These are phyloP conservation scores for Eristalinus sepulchralis DNA, from an alignment of 2,888 invertebrate genomes.

Conservation along the genomic window DNA sequence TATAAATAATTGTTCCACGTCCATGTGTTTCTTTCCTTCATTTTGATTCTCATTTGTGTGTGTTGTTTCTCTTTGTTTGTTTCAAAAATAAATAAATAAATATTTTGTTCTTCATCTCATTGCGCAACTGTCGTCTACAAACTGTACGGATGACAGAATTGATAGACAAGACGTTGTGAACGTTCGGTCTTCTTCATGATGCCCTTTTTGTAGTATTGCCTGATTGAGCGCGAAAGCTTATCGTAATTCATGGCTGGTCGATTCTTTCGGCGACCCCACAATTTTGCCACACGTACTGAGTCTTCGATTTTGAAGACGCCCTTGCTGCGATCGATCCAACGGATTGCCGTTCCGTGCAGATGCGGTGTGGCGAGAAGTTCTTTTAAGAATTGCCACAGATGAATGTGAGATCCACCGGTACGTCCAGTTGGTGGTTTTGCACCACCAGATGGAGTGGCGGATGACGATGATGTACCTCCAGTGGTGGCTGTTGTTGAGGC, in stretches of 20 bases:
- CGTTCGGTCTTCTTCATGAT: slow-evolving; percentile 99
- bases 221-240: slow-evolving; percentile 97
- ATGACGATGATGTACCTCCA: slow-evolving; percentile 53
- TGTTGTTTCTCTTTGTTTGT: slow-evolving; percentile 18
- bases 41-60: not conserved
- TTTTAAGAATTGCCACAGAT: slow-evolving; percentile 99
- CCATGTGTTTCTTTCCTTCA: not conserved
- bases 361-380: slow-evolving; percentile 95
- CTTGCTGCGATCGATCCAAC: slow-evolving; percentile 97
- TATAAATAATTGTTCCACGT: slow-evolving; percentile 40
- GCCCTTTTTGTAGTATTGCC: slow-evolving; percentile 99
- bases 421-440: slow-evolving; percentile 73
- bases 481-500: slow-evolving; percentile 54
- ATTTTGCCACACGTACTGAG: slow-evolving; percentile 96
- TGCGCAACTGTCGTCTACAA: slow-evolving; percentile 83
- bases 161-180: slow-evolving; percentile 98
- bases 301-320: slow-evolving; percentile 99
- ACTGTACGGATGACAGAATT: slow-evolving; percentile 97
- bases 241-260: slow-evolving; percentile 99
- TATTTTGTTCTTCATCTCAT: slow-evolving; percentile 29
- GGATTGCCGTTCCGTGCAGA: slow-evolving; percentile 95
- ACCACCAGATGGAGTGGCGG: slow-evolving; percentile 73
- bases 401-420: slow-evolving; percentile 93
- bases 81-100: slow-evolving; percentile 67
- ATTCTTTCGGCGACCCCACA: slow-evolving; percentile 99